Evolutionary conservation across 2,113 vertebrate genomes (phyloP).

Genomic region (Verasper variegatus): DNA sequence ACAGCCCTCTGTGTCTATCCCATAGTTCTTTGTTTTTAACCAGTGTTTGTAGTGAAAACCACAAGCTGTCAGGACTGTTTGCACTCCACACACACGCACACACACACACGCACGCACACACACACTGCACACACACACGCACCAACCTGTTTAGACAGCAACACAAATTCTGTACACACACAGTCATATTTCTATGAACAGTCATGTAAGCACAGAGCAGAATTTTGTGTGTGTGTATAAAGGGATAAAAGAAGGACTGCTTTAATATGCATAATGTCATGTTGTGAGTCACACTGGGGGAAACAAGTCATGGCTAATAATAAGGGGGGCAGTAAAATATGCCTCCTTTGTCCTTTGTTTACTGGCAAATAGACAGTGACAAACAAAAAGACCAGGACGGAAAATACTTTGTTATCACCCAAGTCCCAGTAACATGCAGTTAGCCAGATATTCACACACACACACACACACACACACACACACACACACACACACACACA

Average conservation of each 20-base stretch:
- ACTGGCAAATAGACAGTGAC: slow-evolving; percentile 26
- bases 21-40: slow-evolving; percentile 72
- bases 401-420: slow-evolving; percentile 12
- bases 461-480: too few species aligned
- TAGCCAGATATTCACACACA: too few species aligned
- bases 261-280: slow-evolving; percentile 68
- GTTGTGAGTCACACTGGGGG: slow-evolving; percentile 45
- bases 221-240: too few species aligned
- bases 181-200: slow-evolving; percentile 23
- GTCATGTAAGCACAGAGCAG: slow-evolving; percentile 2
- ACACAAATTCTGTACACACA: slow-evolving; percentile 23
- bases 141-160: slow-evolving; percentile 16
- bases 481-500: too few species aligned
- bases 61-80: slow-evolving; percentile 77
- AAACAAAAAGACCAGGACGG: slow-evolving; percentile 30
- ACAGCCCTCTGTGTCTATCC: slow-evolving; percentile 52
- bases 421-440: slow-evolving; percentile 1
- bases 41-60: slow-evolving; percentile 69
- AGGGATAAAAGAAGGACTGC: not conserved
- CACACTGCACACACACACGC: slow-evolving; percentile 42
- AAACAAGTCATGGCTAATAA: slow-evolving; percentile 55
- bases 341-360: slow-evolving; percentile 43
- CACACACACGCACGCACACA: slow-evolving; percentile 21
- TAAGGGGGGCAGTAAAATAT: slow-evolving; percentile 45
- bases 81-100: slow-evolving; percentile 36